Conservation (phyloP, 2,888 invertebrate species). For the Habrosyne pyritoides region DNA sequence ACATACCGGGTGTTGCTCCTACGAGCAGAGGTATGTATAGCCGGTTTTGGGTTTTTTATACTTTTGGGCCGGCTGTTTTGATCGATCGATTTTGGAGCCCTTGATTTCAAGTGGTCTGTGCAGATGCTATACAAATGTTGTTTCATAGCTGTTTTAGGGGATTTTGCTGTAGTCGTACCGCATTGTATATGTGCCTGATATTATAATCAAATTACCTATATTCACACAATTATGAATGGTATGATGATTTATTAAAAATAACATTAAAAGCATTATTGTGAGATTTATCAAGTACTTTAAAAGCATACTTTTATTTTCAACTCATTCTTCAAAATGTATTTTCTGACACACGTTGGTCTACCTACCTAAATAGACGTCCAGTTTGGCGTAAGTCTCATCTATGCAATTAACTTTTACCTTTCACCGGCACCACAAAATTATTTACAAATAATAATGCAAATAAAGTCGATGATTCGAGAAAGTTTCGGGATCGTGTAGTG, state of each 20-base stretch:
- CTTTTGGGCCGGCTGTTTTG: conserved; percentile 61
- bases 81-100: conserved; percentile 66
- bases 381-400: conserved; percentile 39
- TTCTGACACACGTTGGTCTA: conserved; percentile 16
- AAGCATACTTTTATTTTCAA: not conserved
- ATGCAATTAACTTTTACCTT: conserved; percentile 72
- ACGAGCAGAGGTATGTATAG: conserved; percentile 46
- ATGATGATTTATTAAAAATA: no score
- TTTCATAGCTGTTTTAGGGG: not conserved
- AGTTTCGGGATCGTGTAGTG: conserved; percentile 54
- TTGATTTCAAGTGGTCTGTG: conserved; percentile 38
- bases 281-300: no score
- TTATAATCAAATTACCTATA: no score
- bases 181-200: no score
- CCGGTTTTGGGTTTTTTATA: conserved; percentile 72
- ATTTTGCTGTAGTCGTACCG: not conserved
- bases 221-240: no score
- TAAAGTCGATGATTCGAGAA: conserved; percentile 49
- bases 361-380: no score
- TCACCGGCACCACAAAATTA: conserved; percentile 33
- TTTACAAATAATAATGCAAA: conserved; percentile 40
- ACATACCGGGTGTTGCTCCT: conserved; percentile 71
- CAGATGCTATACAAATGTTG: conserved; percentile 1
- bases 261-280: no score
- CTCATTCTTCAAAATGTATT: conserved; percentile 5